phyloP scores from a whole-genome alignment of 2,797 vertebrate genomes.

The Paramormyrops hopkinsi region DNA sequence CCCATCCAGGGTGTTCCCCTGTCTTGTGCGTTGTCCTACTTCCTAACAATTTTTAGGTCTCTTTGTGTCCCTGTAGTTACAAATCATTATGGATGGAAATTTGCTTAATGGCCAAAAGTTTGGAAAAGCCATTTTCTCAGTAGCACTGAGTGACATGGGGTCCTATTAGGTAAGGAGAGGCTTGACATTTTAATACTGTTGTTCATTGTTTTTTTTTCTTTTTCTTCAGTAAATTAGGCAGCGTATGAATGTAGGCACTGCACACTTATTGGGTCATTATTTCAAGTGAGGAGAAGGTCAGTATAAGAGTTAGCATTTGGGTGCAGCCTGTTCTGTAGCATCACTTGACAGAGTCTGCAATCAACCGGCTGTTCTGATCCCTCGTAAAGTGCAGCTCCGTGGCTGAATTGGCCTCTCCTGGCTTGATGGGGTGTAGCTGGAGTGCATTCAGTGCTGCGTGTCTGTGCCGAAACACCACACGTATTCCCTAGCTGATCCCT shows the following conservation, averaged over 20 bases:
- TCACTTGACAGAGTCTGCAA: background rate
- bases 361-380: background rate
- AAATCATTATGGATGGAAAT: background rate
- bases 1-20: constrained; percentile 22
- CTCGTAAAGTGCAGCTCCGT: background rate
- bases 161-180: background rate
- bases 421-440: background rate
- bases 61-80: background rate
- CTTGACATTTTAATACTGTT: background rate
- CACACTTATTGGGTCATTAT: background rate
- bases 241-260: background rate
- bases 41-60: background rate
- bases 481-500: background rate
- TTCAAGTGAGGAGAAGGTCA: background rate
- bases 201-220: background rate
- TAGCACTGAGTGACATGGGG: background rate
- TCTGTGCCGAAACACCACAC: background rate
- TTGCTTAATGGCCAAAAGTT: constrained; percentile 22
- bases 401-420: background rate
- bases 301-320: background rate
- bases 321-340: background rate
- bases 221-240: background rate
- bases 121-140: background rate
- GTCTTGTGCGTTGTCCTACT: constrained; percentile 9
- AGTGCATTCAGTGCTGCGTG: background rate